Percentiles rank a stretch among this genome's conserved stretches.
These are phyloP conservation scores for Myotis vivesi DNA, from an alignment of 2,797 vertebrate genomes.

Conservation along the genomic window DNA sequence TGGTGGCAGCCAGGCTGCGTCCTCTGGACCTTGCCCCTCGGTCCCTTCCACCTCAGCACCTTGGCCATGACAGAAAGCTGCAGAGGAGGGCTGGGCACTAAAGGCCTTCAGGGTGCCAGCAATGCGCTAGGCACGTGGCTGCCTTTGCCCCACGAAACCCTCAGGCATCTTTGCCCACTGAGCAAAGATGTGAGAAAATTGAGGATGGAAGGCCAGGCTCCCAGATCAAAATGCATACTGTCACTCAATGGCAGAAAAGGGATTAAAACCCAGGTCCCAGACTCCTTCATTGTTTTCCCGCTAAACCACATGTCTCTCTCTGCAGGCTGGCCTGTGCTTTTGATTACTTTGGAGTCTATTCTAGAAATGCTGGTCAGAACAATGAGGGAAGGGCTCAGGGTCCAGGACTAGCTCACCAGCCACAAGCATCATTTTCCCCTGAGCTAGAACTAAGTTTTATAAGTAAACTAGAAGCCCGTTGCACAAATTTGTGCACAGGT, in stretches of 20 bases:
- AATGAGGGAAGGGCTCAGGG: conserved; percentile 22
- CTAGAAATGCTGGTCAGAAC: conserved; percentile 11
- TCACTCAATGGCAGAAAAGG: background rate
- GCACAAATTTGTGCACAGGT: too few relatives aligned
- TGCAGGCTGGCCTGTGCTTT: conserved; percentile 55
- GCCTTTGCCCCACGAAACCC: background rate
- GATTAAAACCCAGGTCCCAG: background rate
- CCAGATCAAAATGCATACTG: background rate
- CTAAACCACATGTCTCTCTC: conserved; percentile 47
- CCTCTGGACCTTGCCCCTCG: background rate
- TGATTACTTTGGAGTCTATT: conserved; percentile 67
- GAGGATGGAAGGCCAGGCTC: background rate
- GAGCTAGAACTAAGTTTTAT: conserved; percentile 66
- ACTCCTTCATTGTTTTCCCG: background rate
- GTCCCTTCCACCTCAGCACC: too few relatives aligned
- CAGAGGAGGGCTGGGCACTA: accelerated
- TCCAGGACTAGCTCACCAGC: conserved; percentile 60
- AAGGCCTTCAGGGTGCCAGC: background rate
- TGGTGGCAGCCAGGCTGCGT: accelerated
- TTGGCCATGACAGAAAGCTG: background rate
- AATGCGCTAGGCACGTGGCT: accelerated
- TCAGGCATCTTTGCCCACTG: too few relatives aligned
- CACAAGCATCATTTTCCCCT: conserved; percentile 52
- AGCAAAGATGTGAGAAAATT: background rate
- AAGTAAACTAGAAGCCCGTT: conserved; percentile 53